A percentile compares a stretch with the other conserved stretches of the same genome.
These are phyloP conservation scores for Amphipoea oculea DNA, from an alignment of 2,888 invertebrate species.

Conservation along the genomic window DNA sequence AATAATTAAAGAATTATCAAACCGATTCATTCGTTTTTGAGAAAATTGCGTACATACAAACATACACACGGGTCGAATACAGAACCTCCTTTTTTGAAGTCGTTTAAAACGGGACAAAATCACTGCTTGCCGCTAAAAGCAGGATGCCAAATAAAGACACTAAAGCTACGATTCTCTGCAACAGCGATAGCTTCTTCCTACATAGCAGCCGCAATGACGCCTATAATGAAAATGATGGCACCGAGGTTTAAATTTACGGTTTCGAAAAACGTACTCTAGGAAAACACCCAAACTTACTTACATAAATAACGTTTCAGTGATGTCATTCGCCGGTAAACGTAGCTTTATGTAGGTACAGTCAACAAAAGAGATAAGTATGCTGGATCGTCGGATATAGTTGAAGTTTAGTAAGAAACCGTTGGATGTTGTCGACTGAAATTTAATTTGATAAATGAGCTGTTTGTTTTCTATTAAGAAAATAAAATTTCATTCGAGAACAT, in stretches of 20 bases:
- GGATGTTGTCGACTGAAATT: too few species aligned
- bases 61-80: too few species aligned
- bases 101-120: not conserved
- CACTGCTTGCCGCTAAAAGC: not conserved
- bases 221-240: not conserved
- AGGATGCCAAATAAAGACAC: not conserved
- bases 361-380: too few species aligned
- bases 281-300: not conserved
- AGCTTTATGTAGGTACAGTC: not conserved
- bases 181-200: not conserved
- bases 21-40: too few species aligned
- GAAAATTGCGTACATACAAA: too few species aligned
- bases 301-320: not conserved
- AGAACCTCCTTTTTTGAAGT: too few species aligned
- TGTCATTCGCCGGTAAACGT: not conserved
- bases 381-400: too few species aligned
- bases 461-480: too few species aligned
- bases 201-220: not conserved
- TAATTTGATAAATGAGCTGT: too few species aligned
- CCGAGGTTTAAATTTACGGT: not conserved
- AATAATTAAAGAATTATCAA: too few species aligned
- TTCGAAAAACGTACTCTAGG: not conserved
- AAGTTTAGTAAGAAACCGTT: too few species aligned
- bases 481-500: too few species aligned
- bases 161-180: not conserved